Evolutionary conservation across 1,140 invertebrate genomes (phyloP), one percentile per base, ranked within the genome.

Genomic region (Ips typographus): DNA sequence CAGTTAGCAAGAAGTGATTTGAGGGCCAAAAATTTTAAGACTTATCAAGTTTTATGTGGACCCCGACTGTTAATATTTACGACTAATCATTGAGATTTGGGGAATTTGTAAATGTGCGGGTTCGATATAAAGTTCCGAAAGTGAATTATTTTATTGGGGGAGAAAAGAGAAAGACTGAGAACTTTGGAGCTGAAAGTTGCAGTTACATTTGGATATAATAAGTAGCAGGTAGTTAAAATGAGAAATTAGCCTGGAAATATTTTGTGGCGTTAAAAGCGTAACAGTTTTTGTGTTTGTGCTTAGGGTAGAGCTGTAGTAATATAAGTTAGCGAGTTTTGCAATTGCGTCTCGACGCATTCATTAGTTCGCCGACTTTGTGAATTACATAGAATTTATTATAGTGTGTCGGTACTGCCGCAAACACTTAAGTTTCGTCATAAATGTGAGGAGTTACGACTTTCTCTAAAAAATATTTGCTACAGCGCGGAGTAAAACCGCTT

Each of bases 1-100:
- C 41, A 56, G 58, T 60, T 60, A 40, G 42, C 56, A 62, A 68
- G 66, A 59, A 68, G 62, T 62, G 66, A 59, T 44, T 68, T 68
- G 58, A 42, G 59, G 41, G 22, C 22, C 22, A 22, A 22, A 22
- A 68, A 68, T 68, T 68, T 62, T 52, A 68, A 68, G 66, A 68
- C 57, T 55, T 59, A 68, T 68, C 58, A 56, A 68, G 38, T 61
- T 68, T 68, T 68, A 68, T 68, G 42, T 39, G 22, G 22, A 56
- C 40, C 36, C 47, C 40, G 40, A 52, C 41, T 4, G 7, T 44
- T 65, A 56, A 59, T 65, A 40, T 65, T 66, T 59, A 66, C 55
- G 3, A 58, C 38, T 40, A 39, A 51, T 49, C 43, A 22, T 58
- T 2, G 22, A 49, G 49, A 66, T 51, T 47, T 66, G 22, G 6